These are phyloP conservation scores for Amblyjoppa proteus DNA, from an alignment of 2,888 invertebrate genomes.

Conservation along the genomic window DNA sequence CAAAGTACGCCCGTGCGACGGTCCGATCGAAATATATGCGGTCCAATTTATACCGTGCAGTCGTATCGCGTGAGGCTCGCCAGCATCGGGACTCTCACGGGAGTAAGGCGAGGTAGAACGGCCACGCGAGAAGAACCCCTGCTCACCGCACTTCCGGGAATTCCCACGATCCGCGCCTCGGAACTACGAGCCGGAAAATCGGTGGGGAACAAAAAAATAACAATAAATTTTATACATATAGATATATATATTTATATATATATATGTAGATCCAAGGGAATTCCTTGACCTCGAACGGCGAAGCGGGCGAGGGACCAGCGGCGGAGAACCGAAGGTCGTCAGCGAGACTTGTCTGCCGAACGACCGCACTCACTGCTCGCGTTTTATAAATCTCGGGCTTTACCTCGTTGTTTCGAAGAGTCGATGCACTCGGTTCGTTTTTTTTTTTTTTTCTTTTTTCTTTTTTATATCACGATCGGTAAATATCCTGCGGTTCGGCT, in stretches of 20 bases:
- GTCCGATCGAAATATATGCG: not conserved
- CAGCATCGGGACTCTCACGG: not conserved
- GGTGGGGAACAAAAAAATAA: not conserved
- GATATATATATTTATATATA: too few relatives aligned
- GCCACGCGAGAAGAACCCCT: conserved; percentile 5
- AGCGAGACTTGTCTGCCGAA: conserved; percentile 32
- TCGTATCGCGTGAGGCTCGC: conserved; percentile 29
- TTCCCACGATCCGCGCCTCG: conserved; percentile 47
- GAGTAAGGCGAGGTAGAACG: not conserved
- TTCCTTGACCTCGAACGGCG: conserved; percentile 44
- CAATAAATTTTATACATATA: too few relatives aligned
- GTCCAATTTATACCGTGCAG: not conserved
- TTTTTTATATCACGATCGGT: conserved; percentile 22
- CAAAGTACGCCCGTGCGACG: not conserved
- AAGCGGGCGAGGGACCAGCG: not conserved
- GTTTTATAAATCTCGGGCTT: conserved; percentile 5
- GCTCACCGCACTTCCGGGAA: conserved; percentile 57
- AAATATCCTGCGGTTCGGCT: conserved; percentile 29
- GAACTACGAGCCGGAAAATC: not conserved
- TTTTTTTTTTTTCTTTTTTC: conserved; percentile 10
- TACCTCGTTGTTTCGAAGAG: conserved; percentile 32
- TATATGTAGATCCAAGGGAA: conserved; percentile 34
- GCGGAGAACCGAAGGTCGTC: conserved; percentile 45
- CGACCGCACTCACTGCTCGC: conserved; percentile 26
- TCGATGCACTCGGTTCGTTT: conserved; percentile 30